A percentile compares a stretch with the other conserved stretches of the same genome.
These are phyloP conservation scores for Luidia sarsii DNA, from an alignment of 53 echinoderm and acorn worm species.

Conservation along the genomic window DNA sequence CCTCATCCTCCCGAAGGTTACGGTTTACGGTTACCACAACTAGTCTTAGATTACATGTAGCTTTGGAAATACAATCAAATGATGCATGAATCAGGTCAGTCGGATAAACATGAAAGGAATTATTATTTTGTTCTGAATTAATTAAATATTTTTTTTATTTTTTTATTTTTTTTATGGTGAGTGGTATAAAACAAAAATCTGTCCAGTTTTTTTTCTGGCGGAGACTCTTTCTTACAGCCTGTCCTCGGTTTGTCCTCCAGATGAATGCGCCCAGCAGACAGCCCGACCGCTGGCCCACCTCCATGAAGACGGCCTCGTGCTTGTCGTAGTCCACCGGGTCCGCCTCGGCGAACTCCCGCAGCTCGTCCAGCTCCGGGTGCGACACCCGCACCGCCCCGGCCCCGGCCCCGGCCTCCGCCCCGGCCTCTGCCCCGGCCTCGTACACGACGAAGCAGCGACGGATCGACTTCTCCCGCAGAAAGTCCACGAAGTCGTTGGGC, in stretches of 20 bases:
- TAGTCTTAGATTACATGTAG: too few species aligned
- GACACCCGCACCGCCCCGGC: slow-evolving; percentile 55
- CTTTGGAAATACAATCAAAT: too few species aligned
- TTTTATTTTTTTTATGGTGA: too few species aligned
- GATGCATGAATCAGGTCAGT: too few species aligned
- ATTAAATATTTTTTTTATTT: too few species aligned
- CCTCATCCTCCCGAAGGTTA: too few species aligned
- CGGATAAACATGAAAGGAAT: too few species aligned
- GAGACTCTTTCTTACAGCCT: slow-evolving; percentile 80
- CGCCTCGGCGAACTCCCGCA: slow-evolving; percentile 32
- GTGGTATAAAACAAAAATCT: too few species aligned
- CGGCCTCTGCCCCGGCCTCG: slow-evolving; percentile 30
- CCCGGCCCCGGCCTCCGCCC: too few species aligned
- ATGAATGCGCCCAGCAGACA: slow-evolving; percentile 75
- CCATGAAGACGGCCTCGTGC: slow-evolving; percentile 76
- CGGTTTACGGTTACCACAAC: too few species aligned
- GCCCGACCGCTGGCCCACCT: slow-evolving; percentile 70
- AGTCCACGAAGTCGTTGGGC: slow-evolving; percentile 67
- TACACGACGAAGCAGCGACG: slow-evolving; percentile 61
- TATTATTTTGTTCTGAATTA: too few species aligned
- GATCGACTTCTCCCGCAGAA: slow-evolving; percentile 52
- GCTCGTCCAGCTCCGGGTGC: slow-evolving; percentile 59
- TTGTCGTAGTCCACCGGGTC: slow-evolving; percentile 73
- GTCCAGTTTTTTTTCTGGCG: too few species aligned
- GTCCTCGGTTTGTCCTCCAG: slow-evolving; percentile 77